A percentile compares a stretch with the other conserved stretches of the same genome.
Conservation (phyloP, 1,140 invertebrate genomes). For the Trypoxylus dichotomus region DNA sequence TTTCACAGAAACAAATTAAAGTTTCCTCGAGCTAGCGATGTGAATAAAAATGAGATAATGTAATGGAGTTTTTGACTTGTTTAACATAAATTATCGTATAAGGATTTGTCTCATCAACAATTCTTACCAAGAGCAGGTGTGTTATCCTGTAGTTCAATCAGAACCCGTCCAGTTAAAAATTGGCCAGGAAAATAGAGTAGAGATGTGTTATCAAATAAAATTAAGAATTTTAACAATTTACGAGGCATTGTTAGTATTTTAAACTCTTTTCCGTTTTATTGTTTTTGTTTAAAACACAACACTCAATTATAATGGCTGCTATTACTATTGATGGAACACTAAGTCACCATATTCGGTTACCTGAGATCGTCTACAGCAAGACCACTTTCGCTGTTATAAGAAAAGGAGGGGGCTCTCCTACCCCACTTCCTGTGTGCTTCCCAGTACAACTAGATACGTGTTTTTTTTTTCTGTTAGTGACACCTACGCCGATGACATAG, state of each 20-base stretch:
- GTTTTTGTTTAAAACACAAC: not conserved
- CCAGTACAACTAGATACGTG: no score
- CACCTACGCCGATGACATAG: no score
- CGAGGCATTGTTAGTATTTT: constrained; percentile 65
- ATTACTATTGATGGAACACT: not conserved
- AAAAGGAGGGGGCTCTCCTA: no score
- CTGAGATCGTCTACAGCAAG: no score
- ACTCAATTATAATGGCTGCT: not conserved
- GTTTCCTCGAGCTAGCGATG: not conserved
- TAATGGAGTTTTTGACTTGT: not conserved
- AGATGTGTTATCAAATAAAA: no score
- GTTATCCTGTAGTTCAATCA: constrained; percentile 86
- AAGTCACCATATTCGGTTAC: not conserved
- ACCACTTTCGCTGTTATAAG: no score
- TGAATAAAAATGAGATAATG: not conserved
- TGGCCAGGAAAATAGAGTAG: constrained; percentile 82
- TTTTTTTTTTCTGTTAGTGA: no score
- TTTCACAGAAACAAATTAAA: no score
- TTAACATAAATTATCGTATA: not conserved
- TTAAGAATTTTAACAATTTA: constrained; percentile 82
- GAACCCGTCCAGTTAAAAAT: constrained; percentile 85
- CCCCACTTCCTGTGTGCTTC: no score
- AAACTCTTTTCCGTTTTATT: not conserved
- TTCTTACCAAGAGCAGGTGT: constrained; percentile 80
- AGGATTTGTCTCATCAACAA: constrained; percentile 33